Percentiles rank a stretch among this genome's conserved stretches.
Evolutionary conservation across 2,888 invertebrate species (phyloP).

Genomic region (Apodemia zela): DNA sequence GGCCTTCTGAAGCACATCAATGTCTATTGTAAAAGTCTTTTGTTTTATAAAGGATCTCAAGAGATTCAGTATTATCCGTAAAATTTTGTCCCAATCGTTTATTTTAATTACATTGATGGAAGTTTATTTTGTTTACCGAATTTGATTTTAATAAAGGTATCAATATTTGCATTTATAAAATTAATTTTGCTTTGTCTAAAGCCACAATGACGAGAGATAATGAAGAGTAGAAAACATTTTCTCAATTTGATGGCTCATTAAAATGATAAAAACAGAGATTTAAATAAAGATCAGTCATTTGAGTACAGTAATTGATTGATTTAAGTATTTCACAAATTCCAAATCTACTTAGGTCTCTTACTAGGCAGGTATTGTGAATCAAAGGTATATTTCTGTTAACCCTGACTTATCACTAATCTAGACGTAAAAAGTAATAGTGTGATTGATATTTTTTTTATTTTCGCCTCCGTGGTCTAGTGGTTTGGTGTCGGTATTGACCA

Average conservation of each 20-base stretch:
- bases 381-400: too few species aligned
- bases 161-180: constrained; percentile 8
- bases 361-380: too few species aligned
- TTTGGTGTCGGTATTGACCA: too few species aligned
- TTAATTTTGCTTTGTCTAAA: neutral
- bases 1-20: constrained; percentile 17
- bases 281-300: neutral
- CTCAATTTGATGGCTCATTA: neutral
- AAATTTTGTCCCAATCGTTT: constrained; percentile 6
- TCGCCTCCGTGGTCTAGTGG: too few species aligned
- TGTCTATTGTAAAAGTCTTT: constrained; percentile 19
- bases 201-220: neutral
- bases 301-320: neutral
- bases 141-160: neutral
- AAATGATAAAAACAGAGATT: neutral
- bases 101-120: constrained; percentile 15
- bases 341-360: too few species aligned
- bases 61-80: constrained; percentile 16
- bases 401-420: too few species aligned
- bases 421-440: too few species aligned
- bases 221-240: neutral
- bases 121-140: neutral
- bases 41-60: constrained; percentile 13
- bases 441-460: too few species aligned
- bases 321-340: too few species aligned